Evolutionary conservation across 2,888 invertebrate species (phyloP).

Genomic region (Eupelmus urozonus): DNA sequence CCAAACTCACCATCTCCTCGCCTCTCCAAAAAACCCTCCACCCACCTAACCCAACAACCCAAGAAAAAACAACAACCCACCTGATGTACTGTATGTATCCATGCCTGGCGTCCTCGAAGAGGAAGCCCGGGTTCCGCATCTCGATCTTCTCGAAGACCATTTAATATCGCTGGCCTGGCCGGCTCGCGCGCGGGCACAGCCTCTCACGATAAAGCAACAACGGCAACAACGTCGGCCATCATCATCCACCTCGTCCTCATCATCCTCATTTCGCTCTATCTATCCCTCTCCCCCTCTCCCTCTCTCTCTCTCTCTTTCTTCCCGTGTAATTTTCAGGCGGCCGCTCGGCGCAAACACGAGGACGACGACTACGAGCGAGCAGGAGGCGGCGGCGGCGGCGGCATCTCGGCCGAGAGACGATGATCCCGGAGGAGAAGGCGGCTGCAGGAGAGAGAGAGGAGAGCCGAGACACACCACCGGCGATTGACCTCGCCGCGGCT

Average conservation of each 20-base stretch:
- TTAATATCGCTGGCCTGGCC: slow-evolving; percentile 44
- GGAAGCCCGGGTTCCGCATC: slow-evolving; percentile 76
- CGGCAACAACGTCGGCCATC: slow-evolving; percentile 5
- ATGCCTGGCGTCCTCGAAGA: slow-evolving; percentile 75
- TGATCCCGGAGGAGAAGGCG: slow-evolving; percentile 14
- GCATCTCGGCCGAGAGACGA: slow-evolving; percentile 13
- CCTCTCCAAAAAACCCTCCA: neutral
- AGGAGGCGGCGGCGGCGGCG: slow-evolving; percentile 34
- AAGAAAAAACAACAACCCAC: slow-evolving; percentile 55
- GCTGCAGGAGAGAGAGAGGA: slow-evolving; percentile 31
- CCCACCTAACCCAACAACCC: neutral
- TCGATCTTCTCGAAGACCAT: slow-evolving; percentile 76
- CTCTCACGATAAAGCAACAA: slow-evolving; percentile 39
- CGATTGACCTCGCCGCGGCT: slow-evolving; percentile 68
- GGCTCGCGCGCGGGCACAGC: slow-evolving; percentile 13
- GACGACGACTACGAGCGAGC: no score
- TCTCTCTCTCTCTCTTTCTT: slow-evolving; percentile 13
- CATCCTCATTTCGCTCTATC: slow-evolving; percentile 32
- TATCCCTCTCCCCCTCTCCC: neutral
- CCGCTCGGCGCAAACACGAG: slow-evolving; percentile 13
- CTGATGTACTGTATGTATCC: slow-evolving; percentile 76
- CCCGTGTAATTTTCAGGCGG: neutral
- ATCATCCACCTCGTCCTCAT: neutral
- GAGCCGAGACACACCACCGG: slow-evolving; percentile 57
- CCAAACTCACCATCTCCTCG: no score